Evolutionary conservation across 2,888 invertebrate species (phyloP), one percentile per base, ranked within the genome.

Genomic region (Lomographa bimaculata): DNA sequence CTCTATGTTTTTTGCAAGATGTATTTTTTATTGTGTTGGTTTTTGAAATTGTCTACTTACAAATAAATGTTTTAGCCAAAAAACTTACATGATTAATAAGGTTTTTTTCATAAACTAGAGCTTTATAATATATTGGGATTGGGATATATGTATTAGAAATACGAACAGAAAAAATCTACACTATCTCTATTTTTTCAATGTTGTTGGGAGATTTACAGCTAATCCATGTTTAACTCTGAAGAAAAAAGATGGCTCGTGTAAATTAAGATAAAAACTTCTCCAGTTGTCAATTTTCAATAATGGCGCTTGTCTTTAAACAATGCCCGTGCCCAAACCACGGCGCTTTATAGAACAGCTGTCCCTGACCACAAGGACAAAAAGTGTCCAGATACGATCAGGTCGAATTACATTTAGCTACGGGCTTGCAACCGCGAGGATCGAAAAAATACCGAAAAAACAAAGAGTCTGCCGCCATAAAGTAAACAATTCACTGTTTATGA

Each of bases 291-390:
- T 38, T 32, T 41, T 43, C 45, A 49, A 54, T 40, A 38, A 69
- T 55, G 64, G 60, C 56, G 57, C 59, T 71, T 61, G 60, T 61
- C 64, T 75, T 77, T 79, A 80, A 82, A 81, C 75, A 81, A 78
- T 79, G 73, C 54, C 64, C 66, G 77, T 79, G 73, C 54, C 64
- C 66, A 62, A 70, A 74, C 71, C 67, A 73, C 57, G 64, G 64
- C 64, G 57, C 68, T 78, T 72, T 76, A 76, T 69, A 64, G 62
- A 68, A 75, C 89, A 89, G 86, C 87, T 89, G 89, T 72, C 69
- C 61, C 77, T 85, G 85, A 87, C 89, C 86, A 71, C 87, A 84
- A 68, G 68, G 64, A 69, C 82, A 87, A 87, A 89, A 86, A 87
- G 66, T 69, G 66, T 67, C 57, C 73, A 66, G 89, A 87, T 89